Conservation (phyloP, 2,797 vertebrate genomes). For the Perdix hodgsoniae region DNA sequence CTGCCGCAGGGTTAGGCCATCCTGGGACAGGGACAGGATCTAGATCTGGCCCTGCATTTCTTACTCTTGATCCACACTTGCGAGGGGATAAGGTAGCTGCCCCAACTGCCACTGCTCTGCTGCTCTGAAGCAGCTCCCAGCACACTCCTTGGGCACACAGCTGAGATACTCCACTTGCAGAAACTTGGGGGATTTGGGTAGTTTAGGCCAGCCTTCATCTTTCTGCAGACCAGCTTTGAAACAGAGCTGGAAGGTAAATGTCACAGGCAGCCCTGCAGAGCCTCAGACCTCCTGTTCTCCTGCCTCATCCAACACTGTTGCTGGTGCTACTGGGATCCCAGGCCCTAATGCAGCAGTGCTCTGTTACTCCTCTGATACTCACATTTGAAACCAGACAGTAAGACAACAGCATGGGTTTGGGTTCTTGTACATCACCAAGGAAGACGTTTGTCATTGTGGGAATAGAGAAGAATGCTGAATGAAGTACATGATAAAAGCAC, state of each 20-base stretch:
- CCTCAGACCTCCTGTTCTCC: neutral
- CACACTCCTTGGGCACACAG: rapidly evolving
- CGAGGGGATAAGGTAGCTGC: rapidly evolving
- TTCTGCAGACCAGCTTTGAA: neutral
- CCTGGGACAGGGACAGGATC: neutral
- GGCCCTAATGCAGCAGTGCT: rapidly evolving
- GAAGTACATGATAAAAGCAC: rapidly evolving
- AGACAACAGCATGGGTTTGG: neutral
- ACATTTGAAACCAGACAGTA: neutral
- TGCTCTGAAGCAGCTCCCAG: neutral
- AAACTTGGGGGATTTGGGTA: neutral
- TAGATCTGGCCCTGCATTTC: neutral
- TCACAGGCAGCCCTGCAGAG: neutral
- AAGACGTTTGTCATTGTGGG: neutral
- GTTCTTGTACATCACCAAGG: neutral
- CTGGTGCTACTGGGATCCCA: rapidly evolving
- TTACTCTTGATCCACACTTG: rapidly evolving
- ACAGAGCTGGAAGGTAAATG: neutral
- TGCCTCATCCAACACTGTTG: neutral
- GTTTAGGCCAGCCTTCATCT: neutral
- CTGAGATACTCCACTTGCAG: neutral
- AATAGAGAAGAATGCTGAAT: rapidly evolving
- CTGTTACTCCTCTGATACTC: neutral
- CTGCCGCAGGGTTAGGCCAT: neutral
- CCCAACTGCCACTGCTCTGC: neutral